Evolutionary conservation across 92 coral and sea anemone species (phyloP).

Genomic region (Siderastrea siderea): DNA sequence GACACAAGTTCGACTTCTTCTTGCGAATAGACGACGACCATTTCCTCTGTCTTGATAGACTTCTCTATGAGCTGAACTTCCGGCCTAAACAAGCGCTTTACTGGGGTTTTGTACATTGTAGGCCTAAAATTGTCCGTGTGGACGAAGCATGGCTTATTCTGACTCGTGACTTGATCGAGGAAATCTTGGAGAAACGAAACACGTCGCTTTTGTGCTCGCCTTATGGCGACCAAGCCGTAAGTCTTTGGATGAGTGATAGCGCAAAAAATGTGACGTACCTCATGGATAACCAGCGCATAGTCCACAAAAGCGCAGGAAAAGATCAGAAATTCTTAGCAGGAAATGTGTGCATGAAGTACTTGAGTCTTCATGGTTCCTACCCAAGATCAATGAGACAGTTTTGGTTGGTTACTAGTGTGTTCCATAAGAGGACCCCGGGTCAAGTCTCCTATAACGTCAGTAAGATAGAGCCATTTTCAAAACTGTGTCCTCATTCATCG

Average conservation of each 20-base stretch:
- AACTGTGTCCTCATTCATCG: conserved; percentile 79
- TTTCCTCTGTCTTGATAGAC: conserved; percentile 90
- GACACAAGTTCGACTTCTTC: conserved; percentile 79
- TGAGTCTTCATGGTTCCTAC: conserved; percentile 95
- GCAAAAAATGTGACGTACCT: conserved; percentile 88
- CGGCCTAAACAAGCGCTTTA: conserved; percentile 85
- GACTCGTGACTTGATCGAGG: conserved; percentile 80
- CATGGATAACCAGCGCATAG: conserved; percentile 91
- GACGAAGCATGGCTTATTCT: conserved; percentile 98
- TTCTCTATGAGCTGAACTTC: conserved; percentile 77
- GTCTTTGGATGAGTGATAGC: conserved; percentile 89
- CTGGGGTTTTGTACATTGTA: conserved; percentile 98
- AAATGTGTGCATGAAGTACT: conserved; percentile 74
- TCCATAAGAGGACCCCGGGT: conserved; percentile 53
- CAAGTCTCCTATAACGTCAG: conserved; percentile 58
- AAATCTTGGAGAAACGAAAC: conserved; percentile 77
- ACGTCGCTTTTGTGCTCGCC: conserved; percentile 85
- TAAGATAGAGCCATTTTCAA: conserved; percentile 72
- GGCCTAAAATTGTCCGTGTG: conserved; percentile 86
- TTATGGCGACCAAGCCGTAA: conserved; percentile 96
- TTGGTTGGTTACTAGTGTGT: conserved; percentile 78
- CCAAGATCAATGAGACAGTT: conserved; percentile 89
- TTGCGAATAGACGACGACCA: conserved; percentile 98
- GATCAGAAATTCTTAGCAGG: conserved; percentile 75
- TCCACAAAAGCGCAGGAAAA: conserved; percentile 96